A percentile compares a stretch with the other conserved stretches of the same genome.
Evolutionary conservation across 2,888 invertebrate genomes (phyloP).

Genomic region (Oasisia sp.): DNA sequence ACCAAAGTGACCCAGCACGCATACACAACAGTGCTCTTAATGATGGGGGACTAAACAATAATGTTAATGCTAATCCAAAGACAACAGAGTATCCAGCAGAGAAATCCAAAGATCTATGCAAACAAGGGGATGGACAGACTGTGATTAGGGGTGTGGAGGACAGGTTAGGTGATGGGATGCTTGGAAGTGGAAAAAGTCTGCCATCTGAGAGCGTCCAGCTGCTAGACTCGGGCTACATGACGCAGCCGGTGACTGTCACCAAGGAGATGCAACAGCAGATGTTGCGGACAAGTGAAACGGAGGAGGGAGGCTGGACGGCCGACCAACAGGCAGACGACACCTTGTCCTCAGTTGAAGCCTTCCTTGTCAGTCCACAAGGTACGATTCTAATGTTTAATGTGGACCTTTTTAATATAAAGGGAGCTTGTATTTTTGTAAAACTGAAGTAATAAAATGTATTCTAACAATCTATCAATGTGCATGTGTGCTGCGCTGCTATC

Average conservation of each 20-base stretch:
- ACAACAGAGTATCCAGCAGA: background rate
- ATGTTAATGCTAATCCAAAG: background rate
- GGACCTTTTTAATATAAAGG: background rate
- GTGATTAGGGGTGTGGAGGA: background rate
- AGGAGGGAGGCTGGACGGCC: background rate
- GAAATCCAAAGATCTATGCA: background rate
- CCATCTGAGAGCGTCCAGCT: background rate
- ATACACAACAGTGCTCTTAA: background rate
- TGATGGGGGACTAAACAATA: background rate
- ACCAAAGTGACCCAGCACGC: background rate
- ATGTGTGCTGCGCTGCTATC: too few relatives aligned
- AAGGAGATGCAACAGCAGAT: background rate
- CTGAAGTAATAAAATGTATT: too few relatives aligned
- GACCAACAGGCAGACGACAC: background rate
- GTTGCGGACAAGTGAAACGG: background rate
- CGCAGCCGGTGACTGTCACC: background rate
- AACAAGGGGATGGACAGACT: background rate
- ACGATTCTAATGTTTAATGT: background rate
- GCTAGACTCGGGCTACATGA: constrained; percentile 12
- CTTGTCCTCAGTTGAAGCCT: background rate
- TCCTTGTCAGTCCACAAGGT: constrained; percentile 1
- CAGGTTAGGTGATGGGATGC: background rate
- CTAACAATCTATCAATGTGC: too few relatives aligned
- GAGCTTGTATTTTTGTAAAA: too few relatives aligned
- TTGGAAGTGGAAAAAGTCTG: constrained; percentile 3